phyloP scores from a whole-genome alignment of 2,797 vertebrate genomes.

The Lagorchestes hirsutus region DNA sequence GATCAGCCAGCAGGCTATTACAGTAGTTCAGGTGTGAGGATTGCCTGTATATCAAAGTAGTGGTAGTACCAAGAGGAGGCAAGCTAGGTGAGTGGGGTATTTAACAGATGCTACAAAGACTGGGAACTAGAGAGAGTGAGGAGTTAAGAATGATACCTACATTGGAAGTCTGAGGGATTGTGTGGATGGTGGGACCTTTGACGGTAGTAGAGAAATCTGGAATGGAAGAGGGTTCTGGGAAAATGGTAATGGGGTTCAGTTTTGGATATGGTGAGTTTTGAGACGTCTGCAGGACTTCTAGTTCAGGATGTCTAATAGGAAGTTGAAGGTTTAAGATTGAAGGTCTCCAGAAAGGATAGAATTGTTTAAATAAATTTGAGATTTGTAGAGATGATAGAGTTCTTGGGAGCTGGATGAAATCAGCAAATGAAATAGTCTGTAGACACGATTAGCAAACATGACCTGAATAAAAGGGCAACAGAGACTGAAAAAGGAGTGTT shows the following conservation, averaged over 20 bases:
- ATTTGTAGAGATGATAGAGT: too few relatives aligned
- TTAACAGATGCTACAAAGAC: background rate
- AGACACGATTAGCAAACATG: background rate
- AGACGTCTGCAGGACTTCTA: background rate
- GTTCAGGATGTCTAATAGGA: background rate
- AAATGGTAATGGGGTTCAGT: background rate
- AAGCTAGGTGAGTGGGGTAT: background rate
- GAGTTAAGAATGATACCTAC: too few relatives aligned
- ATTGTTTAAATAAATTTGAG: background rate
- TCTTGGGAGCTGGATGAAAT: too few relatives aligned
- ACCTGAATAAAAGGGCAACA: background rate
- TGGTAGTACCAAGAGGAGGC: background rate
- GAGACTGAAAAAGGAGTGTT: background rate
- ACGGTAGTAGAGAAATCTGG: background rate
- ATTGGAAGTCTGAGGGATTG: too few relatives aligned
- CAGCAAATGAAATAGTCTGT: background rate
- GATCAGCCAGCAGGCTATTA: background rate
- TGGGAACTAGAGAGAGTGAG: background rate
- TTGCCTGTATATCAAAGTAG: background rate
- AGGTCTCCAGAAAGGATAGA: background rate
- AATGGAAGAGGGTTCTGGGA: too few relatives aligned
- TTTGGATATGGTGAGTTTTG: background rate
- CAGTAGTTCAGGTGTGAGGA: background rate
- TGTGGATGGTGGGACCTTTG: background rate
- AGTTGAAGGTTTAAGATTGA: background rate